Evolutionary conservation across 2,113 vertebrate species (phyloP).

Genomic region (Ceyx melanurus): DNA sequence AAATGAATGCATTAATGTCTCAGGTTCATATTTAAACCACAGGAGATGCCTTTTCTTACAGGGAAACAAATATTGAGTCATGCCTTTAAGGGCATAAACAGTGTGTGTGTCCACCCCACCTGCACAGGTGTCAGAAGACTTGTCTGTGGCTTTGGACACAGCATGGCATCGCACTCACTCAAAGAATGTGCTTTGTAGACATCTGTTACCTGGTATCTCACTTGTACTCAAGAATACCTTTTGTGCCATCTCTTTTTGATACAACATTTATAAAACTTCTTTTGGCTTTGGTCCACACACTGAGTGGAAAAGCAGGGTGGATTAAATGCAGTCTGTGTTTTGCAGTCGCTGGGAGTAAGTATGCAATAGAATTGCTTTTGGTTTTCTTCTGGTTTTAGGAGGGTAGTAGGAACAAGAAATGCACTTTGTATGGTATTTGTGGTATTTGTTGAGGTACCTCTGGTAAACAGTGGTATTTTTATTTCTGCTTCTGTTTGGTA

Average conservation of each 20-base stretch:
- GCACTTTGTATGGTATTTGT: neutral
- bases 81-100: neutral
- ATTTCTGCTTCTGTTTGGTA: neutral
- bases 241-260: neutral
- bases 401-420: neutral
- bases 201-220: neutral
- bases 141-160: neutral
- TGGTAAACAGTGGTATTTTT: neutral
- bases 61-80: neutral
- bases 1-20: neutral
- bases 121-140: neutral
- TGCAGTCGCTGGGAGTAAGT: neutral
- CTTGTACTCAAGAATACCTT: neutral
- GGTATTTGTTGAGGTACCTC: neutral
- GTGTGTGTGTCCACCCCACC: neutral
- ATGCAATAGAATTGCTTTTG: neutral
- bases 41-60: neutral
- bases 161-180: neutral
- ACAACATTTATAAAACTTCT: neutral
- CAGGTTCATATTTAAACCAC: neutral
- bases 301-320: neutral
- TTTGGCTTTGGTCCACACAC: neutral
- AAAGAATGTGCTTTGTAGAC: neutral
- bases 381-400: neutral
- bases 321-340: neutral